These are phyloP conservation scores for Pachypanchax playfairii DNA, from an alignment of 2,113 vertebrate species.

Conservation along the genomic window DNA sequence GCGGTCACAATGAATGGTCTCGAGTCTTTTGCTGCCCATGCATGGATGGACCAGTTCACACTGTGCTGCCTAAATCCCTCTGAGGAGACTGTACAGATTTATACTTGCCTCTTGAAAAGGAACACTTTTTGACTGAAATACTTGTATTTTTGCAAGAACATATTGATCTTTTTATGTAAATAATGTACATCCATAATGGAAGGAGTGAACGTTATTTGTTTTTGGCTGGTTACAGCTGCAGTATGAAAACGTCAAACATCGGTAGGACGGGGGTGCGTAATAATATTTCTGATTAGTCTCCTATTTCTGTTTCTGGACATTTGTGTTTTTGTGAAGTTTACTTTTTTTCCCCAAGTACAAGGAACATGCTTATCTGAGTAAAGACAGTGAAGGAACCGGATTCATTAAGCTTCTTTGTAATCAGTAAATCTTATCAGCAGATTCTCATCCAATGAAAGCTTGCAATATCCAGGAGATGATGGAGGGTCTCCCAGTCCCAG, in stretches of 20 bases:
- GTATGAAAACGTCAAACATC: constrained; percentile 44
- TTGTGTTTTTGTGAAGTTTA: constrained; percentile 67
- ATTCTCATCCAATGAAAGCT: constrained; percentile 74
- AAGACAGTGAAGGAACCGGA: constrained; percentile 64
- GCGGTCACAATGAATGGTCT: constrained; percentile 77
- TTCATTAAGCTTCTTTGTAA: constrained; percentile 75
- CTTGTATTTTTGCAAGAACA: constrained; percentile 77
- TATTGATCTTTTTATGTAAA: constrained; percentile 79
- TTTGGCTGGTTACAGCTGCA: constrained; percentile 60
- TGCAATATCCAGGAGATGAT: constrained; percentile 72
- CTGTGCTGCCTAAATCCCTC: constrained; percentile 76
- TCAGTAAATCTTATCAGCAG: constrained; percentile 71
- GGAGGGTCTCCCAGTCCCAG: constrained; percentile 53
- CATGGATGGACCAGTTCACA: constrained; percentile 76
- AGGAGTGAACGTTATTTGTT: constrained; percentile 59
- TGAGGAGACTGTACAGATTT: constrained; percentile 79
- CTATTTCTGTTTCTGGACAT: constrained; percentile 49
- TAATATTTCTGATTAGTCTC: constrained; percentile 34
- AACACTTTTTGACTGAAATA: constrained; percentile 76
- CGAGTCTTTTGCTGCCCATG: constrained; percentile 77
- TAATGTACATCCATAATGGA: constrained; percentile 70
- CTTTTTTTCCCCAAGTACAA: constrained; percentile 61
- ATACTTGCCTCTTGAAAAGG: constrained; percentile 70
- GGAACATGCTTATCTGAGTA: constrained; percentile 64
- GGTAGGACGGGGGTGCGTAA: constrained; percentile 40